These are phyloP conservation scores for Myotis vivesi DNA, from an alignment of 2,797 vertebrate genomes.

Conservation along the genomic window DNA sequence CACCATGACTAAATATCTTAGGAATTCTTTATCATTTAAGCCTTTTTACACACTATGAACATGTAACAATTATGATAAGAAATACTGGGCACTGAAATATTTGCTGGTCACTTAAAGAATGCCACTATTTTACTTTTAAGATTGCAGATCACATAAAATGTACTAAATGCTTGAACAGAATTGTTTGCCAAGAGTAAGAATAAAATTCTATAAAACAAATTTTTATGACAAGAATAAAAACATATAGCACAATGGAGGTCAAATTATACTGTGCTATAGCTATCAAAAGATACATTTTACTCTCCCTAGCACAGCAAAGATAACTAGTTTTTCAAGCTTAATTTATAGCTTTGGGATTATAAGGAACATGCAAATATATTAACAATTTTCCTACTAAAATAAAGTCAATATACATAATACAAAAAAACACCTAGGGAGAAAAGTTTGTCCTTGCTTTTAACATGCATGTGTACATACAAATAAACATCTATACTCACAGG, in stretches of 20 bases:
- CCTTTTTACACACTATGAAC: neutral
- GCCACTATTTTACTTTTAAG: neutral
- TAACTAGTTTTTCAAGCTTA: constrained; percentile 20
- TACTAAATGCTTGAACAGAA: constrained; percentile 10
- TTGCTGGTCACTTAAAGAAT: neutral
- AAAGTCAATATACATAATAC: neutral
- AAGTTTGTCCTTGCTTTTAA: neutral
- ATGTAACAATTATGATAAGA: neutral
- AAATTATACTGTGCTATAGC: neutral
- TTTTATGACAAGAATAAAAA: constrained; percentile 22
- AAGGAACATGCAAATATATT: neutral
- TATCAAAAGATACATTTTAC: constrained; percentile 31
- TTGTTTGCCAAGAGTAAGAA: neutral
- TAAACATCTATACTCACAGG: neutral
- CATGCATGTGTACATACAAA: neutral
- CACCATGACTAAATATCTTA: neutral
- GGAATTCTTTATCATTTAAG: neutral
- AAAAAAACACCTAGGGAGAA: neutral
- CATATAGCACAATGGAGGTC: neutral
- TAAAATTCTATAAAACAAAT: neutral
- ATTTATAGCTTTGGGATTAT: neutral
- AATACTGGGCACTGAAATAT: neutral
- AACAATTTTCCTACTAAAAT: constrained; percentile 30
- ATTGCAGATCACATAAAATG: neutral
- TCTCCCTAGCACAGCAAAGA: neutral